A percentile compares a stretch with the other conserved stretches of the same genome.
Evolutionary conservation across 2,797 vertebrate species (phyloP).

Genomic region (Iguana delicatissima): DNA sequence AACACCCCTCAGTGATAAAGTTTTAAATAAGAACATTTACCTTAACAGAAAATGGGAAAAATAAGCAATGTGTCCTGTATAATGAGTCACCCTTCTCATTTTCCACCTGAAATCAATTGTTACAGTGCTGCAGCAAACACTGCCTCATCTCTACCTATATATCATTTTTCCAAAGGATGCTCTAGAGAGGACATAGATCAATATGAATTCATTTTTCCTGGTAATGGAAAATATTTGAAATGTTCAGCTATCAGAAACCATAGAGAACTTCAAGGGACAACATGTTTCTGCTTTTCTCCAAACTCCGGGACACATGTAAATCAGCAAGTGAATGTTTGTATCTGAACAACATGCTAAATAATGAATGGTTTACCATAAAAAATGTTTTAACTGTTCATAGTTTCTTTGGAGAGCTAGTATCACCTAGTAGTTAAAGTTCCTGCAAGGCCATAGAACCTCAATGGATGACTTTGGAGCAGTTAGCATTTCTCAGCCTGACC

Average conservation of each 20-base stretch:
- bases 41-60: constrained; percentile 45
- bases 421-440: background rate
- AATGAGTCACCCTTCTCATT: constrained; percentile 74
- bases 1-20: constrained; percentile 35
- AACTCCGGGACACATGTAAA: constrained; percentile 29
- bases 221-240: constrained; percentile 76
- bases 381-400: background rate
- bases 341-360: constrained; percentile 56
- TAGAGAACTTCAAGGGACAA: constrained; percentile 51
- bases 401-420: background rate
- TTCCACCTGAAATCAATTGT: constrained; percentile 78
- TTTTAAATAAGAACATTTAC: constrained; percentile 73
- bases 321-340: constrained; percentile 34
- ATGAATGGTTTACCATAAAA: background rate
- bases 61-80: constrained; percentile 69
- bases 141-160: constrained; percentile 77
- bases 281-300: constrained; percentile 41
- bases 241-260: constrained; percentile 59
- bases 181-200: constrained; percentile 78
- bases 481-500: background rate
- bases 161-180: constrained; percentile 78
- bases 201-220: constrained; percentile 78
- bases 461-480: no score
- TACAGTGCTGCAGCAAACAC: constrained; percentile 66
- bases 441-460: background rate